Base-by-base conservation (phyloP, 2,888 invertebrate species). In the Oxyscelio sp. region DNA sequence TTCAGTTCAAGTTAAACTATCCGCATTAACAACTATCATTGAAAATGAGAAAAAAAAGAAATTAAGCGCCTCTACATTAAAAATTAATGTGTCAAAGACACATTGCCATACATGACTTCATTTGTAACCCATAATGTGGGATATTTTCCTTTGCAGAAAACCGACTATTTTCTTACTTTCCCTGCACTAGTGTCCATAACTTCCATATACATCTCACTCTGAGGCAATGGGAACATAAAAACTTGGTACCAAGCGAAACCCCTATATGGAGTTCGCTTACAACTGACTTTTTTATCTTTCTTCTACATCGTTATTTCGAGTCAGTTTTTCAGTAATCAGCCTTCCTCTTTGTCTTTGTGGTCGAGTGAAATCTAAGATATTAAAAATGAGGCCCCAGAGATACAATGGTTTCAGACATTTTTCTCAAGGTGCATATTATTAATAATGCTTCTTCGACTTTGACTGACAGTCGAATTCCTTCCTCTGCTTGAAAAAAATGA, bases 121-220 rank as follows among this genome's bases (percentile, higher is more conserved):
- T 5, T 3, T 8, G 15, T 11, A 31, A 19, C 24, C 27, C 45
- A 31, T 34, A 75, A 13, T 5, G 31, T 48, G 19, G 4, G 21
- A 59, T 38, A 40, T 58, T 63, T 66, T 38, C 65, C n/a, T 66
- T 48, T 66, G 48, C 48, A 50, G 66, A 58, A 65, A 75, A 56
- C 27, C 38, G 31, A 48, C 75, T 50, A 22, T 22, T 59, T 59
- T 59, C 71, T 71, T 31, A 52, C 22, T 52, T 71, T 11, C 5
- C 43, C 19, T 43, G 5, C 15, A 8, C 19, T 17, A 54, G 27
- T 13, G 1, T 0, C 59, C 50, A 59, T 9, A 65, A 56, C 74
- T 65, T 45, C 74, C 74, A 56, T 65, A 75, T 65, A 65, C 74
- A 75, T 45, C 74, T 48, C n/a, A 56, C 27, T 75, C 65, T 65